phyloP scores from a whole-genome alignment of 2,797 vertebrate genomes.

The Sebastolobus alascanus region DNA sequence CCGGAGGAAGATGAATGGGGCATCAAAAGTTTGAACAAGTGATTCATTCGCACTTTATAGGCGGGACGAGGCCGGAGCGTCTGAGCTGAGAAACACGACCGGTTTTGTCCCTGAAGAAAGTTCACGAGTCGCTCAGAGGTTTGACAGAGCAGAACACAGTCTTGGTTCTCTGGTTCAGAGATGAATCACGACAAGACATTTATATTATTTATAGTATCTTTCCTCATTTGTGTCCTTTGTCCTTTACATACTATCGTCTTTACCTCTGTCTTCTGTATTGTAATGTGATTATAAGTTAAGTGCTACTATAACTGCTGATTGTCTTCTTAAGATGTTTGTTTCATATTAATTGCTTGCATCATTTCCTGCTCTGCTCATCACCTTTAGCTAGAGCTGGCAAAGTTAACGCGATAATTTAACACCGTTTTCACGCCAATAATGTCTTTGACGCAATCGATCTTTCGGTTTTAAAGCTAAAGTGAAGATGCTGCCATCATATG shows the following conservation, averaged over 20 bases:
- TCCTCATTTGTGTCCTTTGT: neutral
- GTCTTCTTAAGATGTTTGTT: neutral
- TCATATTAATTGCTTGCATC: neutral
- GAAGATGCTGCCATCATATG: no score
- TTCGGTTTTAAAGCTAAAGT: no score
- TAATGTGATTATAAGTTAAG: neutral
- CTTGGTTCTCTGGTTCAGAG: neutral
- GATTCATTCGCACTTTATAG: neutral
- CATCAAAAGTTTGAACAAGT: conserved; percentile 22
- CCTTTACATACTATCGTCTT: neutral
- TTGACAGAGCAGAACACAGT: neutral
- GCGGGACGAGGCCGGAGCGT: neutral
- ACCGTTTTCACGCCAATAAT: no score
- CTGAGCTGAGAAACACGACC: neutral
- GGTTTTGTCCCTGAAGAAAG: neutral
- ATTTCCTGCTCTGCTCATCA: neutral
- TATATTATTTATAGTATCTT: neutral
- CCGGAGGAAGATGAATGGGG: conserved; percentile 42
- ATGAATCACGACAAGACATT: neutral
- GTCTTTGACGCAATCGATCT: no score
- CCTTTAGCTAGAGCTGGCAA: no score
- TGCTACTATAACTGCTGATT: neutral
- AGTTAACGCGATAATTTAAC: no score
- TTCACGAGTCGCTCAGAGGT: neutral
- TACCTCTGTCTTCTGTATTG: neutral